Base-by-base conservation (phyloP, 2,888 invertebrate species). In the Cordilura impudica region DNA sequence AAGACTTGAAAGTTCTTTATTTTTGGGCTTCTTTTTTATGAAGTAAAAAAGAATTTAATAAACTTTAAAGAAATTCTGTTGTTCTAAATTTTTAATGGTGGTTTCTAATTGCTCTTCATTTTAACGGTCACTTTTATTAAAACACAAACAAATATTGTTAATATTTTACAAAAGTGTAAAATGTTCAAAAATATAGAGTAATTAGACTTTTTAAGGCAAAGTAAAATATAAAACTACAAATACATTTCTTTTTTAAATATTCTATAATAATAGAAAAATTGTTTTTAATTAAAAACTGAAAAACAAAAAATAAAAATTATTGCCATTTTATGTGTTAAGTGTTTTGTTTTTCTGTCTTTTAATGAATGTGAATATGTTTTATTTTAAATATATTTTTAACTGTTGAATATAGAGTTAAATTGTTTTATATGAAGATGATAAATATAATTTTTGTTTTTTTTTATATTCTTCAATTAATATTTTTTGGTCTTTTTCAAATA, bases 101-200 rank as follows among this genome's bases (percentile, higher is more conserved):
- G 79, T 79, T 79, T 79, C 74, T 66, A 79, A 71, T 75, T 75
- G 43, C 60, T 60, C 35, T 70, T 49, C 54, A 53, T 53, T 47
- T 26, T 66, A 58, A 69, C 51, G 65, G 51, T 60, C 31, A 54
- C 1, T 29, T 53, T 54, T 35, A 21, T 23, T 39, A 45, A 29
- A 51, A 8, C 14, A 47, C 16, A 14, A 19, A 23, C 26, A 35
- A 51, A 58, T 66, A 16, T 47, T 61, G 21, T 21, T 60, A 16
- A 35, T 56, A 54, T 45, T 61, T n/a, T 58, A 19, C 23, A 43
- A 61, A 47, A 10, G 49, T 51, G 47, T 4, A 66, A 66, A 31
- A 19, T 21, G n/a, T 18, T 21, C 49, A 51, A 10, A 29, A 61
- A 71, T 8, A 63, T 47, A 14, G n/a, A 23, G n/a, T n/a, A 60